Evolutionary conservation across 1,140 invertebrate species (phyloP).

Genomic region (Drosophila arizonae): DNA sequence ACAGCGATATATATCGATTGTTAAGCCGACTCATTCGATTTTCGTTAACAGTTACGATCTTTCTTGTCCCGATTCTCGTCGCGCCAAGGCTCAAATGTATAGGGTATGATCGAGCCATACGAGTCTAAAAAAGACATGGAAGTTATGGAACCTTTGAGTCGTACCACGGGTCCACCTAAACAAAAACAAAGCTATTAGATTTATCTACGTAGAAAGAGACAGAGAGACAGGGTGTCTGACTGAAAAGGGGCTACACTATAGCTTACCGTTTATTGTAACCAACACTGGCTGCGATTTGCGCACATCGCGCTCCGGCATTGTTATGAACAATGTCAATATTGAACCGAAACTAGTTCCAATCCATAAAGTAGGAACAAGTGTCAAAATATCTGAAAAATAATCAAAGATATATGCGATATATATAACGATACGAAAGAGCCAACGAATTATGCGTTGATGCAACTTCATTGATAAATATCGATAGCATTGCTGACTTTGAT

Average conservation of each 20-base stretch:
- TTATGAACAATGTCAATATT: slow-evolving; percentile 95
- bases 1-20: background rate
- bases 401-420: background rate
- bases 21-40: background rate
- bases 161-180: slow-evolving; percentile 94
- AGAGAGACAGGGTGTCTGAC: too few species aligned
- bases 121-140: slow-evolving; percentile 98
- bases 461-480: too few species aligned
- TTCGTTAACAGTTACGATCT: slow-evolving; percentile 84
- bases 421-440: background rate
- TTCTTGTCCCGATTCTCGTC: slow-evolving; percentile 89
- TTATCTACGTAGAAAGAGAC: background rate
- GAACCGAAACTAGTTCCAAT: slow-evolving; percentile 97
- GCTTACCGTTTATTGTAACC: slow-evolving; percentile 92
- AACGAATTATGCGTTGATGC: too few species aligned
- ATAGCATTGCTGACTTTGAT: too few species aligned
- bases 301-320: slow-evolving; percentile 91
- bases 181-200: background rate
- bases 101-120: slow-evolving; percentile 93
- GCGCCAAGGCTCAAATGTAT: slow-evolving; percentile 93
- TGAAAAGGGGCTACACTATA: too few species aligned
- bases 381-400: slow-evolving; percentile 66
- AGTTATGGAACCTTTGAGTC: slow-evolving; percentile 96
- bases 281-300: slow-evolving; percentile 94
- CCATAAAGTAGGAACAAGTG: slow-evolving; percentile 92